These are phyloP conservation scores for Glossophaga mutica DNA, from an alignment of 2,797 vertebrate genomes.

Conservation along the genomic window DNA sequence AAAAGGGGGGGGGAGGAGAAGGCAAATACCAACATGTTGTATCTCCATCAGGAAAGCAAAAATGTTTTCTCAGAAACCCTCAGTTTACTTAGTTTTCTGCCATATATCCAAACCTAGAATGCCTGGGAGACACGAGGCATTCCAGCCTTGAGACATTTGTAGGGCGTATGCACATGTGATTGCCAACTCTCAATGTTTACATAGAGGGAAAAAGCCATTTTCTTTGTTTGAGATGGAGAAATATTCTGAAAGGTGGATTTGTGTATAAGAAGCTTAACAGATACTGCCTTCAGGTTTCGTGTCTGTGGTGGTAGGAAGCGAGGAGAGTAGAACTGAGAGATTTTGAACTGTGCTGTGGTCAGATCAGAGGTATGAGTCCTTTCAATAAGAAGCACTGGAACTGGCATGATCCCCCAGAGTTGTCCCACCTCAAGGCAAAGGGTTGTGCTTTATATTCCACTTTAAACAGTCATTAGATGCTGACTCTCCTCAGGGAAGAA, in stretches of 20 bases:
- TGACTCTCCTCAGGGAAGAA: not conserved
- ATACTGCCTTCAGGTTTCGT: not conserved
- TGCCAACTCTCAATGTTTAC: not conserved
- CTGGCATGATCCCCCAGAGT: not conserved
- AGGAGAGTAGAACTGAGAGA: not conserved
- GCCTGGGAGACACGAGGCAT: not conserved
- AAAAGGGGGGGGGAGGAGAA: not conserved
- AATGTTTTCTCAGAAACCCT: not conserved
- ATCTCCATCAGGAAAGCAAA: not conserved
- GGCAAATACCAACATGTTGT: not conserved
- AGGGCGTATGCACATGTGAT: not conserved
- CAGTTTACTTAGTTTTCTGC: not conserved
- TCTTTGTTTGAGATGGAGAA: not conserved
- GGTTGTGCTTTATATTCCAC: not conserved
- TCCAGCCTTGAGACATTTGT: not conserved
- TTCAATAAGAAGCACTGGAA: no score
- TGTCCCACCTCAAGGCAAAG: not conserved
- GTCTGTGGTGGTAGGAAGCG: rapidly evolving
- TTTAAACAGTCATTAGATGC: not conserved
- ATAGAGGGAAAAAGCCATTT: not conserved
- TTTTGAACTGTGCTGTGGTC: not conserved
- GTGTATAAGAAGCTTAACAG: not conserved
- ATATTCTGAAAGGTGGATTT: not conserved
- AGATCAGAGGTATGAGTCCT: not conserved
- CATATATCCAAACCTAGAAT: not conserved